A percentile compares a stretch with the other conserved stretches of the same genome.
These are phyloP conservation scores for Petrolisthes manimaculis DNA, from an alignment of 2,888 invertebrate genomes.

Conservation along the genomic window DNA sequence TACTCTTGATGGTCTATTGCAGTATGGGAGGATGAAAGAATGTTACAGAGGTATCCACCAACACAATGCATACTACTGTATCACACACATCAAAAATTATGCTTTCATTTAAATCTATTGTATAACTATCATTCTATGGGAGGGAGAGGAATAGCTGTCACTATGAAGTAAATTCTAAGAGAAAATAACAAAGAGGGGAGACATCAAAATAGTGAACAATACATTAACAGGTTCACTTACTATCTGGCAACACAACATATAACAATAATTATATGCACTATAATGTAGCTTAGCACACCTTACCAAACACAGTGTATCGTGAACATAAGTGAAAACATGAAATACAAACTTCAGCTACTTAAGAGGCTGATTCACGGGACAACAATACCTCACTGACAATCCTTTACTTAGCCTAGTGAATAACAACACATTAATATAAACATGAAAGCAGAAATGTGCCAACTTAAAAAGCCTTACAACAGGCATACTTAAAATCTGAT, in stretches of 20 bases:
- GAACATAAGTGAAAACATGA: conserved; percentile 14
- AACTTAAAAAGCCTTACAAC: conserved; percentile 38
- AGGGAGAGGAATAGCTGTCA: background rate
- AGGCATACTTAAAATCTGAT: conserved; percentile 44
- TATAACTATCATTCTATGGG: background rate
- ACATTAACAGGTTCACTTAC: background rate
- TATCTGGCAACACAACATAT: background rate
- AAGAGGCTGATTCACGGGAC: conserved; percentile 15
- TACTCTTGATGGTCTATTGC: too few relatives aligned
- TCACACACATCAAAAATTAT: background rate
- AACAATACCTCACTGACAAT: background rate
- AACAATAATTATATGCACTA: background rate
- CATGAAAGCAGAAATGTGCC: conserved; percentile 14
- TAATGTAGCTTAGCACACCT: background rate
- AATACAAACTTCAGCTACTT: conserved; percentile 11
- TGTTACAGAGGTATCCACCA: background rate
- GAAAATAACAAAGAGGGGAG: background rate
- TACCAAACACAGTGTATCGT: background rate
- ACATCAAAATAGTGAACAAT: background rate
- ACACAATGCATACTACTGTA: background rate
- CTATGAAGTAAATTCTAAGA: background rate
- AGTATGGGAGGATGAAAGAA: background rate
- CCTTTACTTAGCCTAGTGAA: background rate
- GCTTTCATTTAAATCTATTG: background rate
- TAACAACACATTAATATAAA: conserved; percentile 4